Evolutionary conservation across 1,140 invertebrate genomes (phyloP).

Genomic region (Luehdorfia chinensis): DNA sequence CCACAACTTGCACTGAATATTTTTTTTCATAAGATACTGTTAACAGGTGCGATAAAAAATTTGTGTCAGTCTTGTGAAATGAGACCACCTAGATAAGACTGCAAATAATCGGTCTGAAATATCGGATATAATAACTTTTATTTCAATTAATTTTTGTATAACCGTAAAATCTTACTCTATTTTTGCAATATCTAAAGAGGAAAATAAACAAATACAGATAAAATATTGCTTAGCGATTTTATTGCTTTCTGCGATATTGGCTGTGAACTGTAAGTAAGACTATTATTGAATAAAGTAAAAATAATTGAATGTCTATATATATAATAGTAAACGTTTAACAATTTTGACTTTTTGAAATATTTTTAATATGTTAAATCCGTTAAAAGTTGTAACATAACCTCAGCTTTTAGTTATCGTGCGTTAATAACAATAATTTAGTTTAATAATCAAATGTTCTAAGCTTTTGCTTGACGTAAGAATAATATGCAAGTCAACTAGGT

Average conservation of each 20-base stretch:
- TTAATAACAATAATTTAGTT: too few species aligned
- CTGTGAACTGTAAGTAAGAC: too few species aligned
- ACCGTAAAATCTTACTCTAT: background rate
- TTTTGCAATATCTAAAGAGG: background rate
- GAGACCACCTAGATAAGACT: constrained; percentile 7
- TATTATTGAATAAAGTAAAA: background rate
- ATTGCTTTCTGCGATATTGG: background rate
- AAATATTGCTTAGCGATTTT: constrained; percentile 1
- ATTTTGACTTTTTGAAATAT: too few species aligned
- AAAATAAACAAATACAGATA: constrained; percentile 10
- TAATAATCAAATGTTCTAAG: too few species aligned
- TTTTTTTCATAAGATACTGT: too few species aligned
- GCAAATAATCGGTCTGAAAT: background rate
- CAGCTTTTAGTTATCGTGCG: too few species aligned
- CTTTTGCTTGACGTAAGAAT: constrained; percentile 12
- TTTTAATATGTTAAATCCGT: too few species aligned
- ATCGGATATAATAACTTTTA: too few species aligned
- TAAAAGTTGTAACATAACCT: too few species aligned
- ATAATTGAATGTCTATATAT: too few species aligned
- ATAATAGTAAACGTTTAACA: too few species aligned
- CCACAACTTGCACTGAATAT: background rate
- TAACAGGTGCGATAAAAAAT: constrained; percentile 8
- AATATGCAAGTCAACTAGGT: constrained; percentile 10
- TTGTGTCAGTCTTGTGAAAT: constrained; percentile 13
- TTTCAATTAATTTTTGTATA: background rate